Conservation (phyloP, 2,888 invertebrate species). For the Hedychridium roseum region DNA sequence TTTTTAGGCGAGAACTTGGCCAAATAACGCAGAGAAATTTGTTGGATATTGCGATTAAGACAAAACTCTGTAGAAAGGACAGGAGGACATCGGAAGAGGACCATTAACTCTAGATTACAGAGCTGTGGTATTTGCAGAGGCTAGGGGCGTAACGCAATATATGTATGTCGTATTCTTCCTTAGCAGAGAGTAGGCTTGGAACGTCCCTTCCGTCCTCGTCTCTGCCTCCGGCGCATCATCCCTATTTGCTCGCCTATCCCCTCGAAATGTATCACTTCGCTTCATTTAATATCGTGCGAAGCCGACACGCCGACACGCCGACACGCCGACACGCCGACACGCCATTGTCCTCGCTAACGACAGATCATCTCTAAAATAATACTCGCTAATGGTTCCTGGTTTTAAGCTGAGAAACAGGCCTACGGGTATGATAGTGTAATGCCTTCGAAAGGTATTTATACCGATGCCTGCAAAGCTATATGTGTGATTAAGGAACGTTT, state of each 20-base stretch:
- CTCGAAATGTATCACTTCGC: slow-evolving; percentile 48
- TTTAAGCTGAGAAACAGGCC: slow-evolving; percentile 39
- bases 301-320: slow-evolving; percentile 9
- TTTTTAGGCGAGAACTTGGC: too few species aligned
- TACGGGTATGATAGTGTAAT: slow-evolving; percentile 41
- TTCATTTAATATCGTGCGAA: slow-evolving; percentile 48
- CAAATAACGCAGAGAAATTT: background rate
- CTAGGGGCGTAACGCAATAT: slow-evolving; percentile 51
- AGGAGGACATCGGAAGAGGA: slow-evolving; percentile 41
- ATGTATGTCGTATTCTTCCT: slow-evolving; percentile 14
- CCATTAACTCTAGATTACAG: slow-evolving; percentile 59
- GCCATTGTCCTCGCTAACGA: slow-evolving; percentile 46
- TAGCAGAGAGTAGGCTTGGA: background rate
- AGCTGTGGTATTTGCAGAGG: slow-evolving; percentile 52
- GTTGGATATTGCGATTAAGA: too few species aligned
- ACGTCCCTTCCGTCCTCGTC: background rate
- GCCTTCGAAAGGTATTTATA: slow-evolving; percentile 23
- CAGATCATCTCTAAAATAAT: slow-evolving; percentile 52
- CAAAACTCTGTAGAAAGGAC: too few species aligned
- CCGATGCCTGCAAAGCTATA: too few species aligned
- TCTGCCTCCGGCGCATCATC: slow-evolving; percentile 29
- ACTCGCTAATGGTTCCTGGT: slow-evolving; percentile 51
- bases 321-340: slow-evolving; percentile 15
- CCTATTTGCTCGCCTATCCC: slow-evolving; percentile 45
- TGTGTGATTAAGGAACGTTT: too few species aligned